phyloP scores from a whole-genome alignment of 2,113 vertebrate species.

The Oncorhynchus nerka region DNA sequence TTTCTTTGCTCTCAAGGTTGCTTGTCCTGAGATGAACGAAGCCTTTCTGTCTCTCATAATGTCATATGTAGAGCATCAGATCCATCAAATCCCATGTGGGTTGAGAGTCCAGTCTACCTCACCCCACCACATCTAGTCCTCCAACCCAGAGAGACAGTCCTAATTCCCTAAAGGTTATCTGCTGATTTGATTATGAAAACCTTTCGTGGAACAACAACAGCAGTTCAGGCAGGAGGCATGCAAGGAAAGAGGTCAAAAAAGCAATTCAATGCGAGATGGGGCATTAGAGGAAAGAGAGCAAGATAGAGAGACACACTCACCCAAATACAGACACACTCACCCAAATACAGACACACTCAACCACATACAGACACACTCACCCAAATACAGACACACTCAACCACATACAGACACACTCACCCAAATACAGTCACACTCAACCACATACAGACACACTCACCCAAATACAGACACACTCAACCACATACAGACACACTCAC shows the following conservation, averaged over 20 bases:
- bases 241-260: slow-evolving; percentile 4
- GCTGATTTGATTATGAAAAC: neutral
- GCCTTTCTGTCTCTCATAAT: neutral
- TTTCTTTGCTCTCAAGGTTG: neutral
- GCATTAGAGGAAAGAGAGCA: neutral
- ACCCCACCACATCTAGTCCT: neutral
- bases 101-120: neutral
- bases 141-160: neutral
- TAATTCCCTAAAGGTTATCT: neutral
- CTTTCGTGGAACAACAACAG: neutral
- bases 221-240: neutral
- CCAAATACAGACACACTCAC: neutral
- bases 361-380: neutral
- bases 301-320: neutral
- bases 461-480: neutral
- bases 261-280: neutral
- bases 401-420: neutral
- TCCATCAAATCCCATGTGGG: neutral
- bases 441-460: neutral
- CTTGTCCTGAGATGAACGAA: neutral
- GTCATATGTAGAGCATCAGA: no score
- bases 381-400: neutral
- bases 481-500: neutral
- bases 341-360: neutral
- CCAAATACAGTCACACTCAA: neutral